Conservation (phyloP, 2,888 invertebrate genomes). For the Melanostoma mellinum region DNA sequence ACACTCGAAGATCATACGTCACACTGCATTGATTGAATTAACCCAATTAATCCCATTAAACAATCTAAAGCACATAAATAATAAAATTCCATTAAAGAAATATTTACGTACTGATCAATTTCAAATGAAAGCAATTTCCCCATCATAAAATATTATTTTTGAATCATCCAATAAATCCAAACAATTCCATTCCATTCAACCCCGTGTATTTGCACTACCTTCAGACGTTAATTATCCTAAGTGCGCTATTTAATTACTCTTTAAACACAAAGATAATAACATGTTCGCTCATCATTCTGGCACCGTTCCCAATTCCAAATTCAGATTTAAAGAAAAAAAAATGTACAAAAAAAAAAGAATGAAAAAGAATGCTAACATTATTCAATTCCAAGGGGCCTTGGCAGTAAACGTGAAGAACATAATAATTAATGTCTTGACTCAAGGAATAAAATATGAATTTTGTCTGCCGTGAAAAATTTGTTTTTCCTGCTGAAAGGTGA, state of each 20-base stretch:
- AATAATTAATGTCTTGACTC: slow-evolving; percentile 7
- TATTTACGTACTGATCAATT: no score
- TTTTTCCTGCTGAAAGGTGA: slow-evolving; percentile 20
- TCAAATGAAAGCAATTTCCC: no score
- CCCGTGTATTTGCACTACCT: slow-evolving; percentile 17
- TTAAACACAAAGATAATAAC: slow-evolving; percentile 18
- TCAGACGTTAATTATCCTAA: slow-evolving; percentile 26
- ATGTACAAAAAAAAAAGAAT: not conserved
- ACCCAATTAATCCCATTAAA: no score
- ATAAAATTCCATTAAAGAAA: no score
- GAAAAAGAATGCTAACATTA: slow-evolving; percentile 4
- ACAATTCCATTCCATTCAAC: not conserved
- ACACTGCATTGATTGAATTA: no score
- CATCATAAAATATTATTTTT: not conserved
- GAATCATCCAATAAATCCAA: not conserved
- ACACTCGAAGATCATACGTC: no score
- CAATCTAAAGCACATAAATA: no score
- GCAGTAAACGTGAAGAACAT: slow-evolving; percentile 5
- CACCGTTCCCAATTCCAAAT: slow-evolving; percentile 11
- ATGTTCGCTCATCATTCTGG: slow-evolving; percentile 6
- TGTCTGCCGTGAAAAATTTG: slow-evolving; percentile 13
- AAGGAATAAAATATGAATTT: not conserved
- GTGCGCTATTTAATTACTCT: slow-evolving; percentile 27
- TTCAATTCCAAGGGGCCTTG: slow-evolving; percentile 9
- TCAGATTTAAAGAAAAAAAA: not conserved